Evolutionary conservation across 2,888 invertebrate species (phyloP), one percentile per base, ranked within the genome.

Genomic region (Drosophila phalerata): DNA sequence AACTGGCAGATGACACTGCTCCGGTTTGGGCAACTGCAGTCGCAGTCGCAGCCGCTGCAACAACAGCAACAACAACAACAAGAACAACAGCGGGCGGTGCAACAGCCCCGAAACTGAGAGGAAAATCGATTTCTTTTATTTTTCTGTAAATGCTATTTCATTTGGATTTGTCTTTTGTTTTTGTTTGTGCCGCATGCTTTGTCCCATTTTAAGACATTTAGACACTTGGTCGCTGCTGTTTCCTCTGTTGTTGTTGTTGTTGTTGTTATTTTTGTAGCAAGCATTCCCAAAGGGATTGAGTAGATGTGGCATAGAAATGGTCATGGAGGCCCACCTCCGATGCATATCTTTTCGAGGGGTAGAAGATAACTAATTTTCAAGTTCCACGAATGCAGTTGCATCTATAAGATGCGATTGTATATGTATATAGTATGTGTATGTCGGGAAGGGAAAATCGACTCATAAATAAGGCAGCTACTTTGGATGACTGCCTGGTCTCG

Each of bases 381-480:
- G 69, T 84, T 88, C 87, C 73, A 72, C 73, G 89, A 88, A 84
- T 76, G 70, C 86, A 88, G 86, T 81, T 84, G 87, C 84, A 79
- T 79, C 56, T 56, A 71, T 49, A 15, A 49, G 63, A 56, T 53
- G 17, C 30, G n/a, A n/a, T 3, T n/a, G 37, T 63, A 25, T 60
- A 37, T 64, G n/a, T 40, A 34, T 63, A 5, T 56, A 34, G n/a
- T 68, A 55, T 65, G 63, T 49, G 58, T 74, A 49, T 43, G 58
- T 49, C 61, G 68, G 73, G 49, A 6, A 64, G 68, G 65, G 65
- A 71, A 73, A 67, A 79, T 84, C 78, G 69, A 62, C 81, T 74
- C 85, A 89, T 85, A 85, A 85, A 85, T 85, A 88, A 85, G 70
- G 73, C 72, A 85, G 85, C 89, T 85, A 85, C 89, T 85, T 85